Conservation (phyloP, 2,888 invertebrate genomes). For the Galerucella nymphaeae region DNA sequence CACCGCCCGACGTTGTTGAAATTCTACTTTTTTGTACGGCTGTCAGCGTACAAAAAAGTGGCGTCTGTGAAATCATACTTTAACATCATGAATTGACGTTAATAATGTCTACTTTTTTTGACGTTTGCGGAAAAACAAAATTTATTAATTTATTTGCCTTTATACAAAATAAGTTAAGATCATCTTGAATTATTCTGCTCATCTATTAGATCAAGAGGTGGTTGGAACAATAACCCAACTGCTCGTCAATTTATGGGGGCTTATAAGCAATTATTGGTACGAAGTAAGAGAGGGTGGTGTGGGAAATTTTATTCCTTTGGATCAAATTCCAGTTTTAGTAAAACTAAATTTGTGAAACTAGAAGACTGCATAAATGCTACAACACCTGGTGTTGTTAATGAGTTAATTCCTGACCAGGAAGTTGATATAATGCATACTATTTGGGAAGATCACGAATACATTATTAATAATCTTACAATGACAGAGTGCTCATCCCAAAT, state of each 20-base stretch:
- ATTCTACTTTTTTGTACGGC: too few relatives aligned
- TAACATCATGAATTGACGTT: too few relatives aligned
- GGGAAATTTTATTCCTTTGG: slow-evolving; percentile 4
- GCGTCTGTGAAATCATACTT: too few relatives aligned
- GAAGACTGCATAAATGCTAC: too few relatives aligned
- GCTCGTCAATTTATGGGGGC: slow-evolving; percentile 1
- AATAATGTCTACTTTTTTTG: too few relatives aligned
- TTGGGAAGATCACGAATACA: neutral
- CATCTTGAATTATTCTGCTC: neutral
- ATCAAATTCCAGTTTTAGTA: slow-evolving; percentile 2
- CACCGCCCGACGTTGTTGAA: too few relatives aligned
- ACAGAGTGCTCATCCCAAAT: slow-evolving; percentile 1
- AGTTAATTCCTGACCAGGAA: neutral
- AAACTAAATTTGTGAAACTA: neutral
- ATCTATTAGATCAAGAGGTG: neutral
- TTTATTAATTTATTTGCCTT: too few relatives aligned
- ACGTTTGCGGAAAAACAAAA: too few relatives aligned
- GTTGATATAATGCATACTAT: neutral
- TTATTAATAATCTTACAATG: slow-evolving; percentile 2
- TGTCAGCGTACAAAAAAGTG: too few relatives aligned
- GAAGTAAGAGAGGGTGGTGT: slow-evolving; percentile 4
- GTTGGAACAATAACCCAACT: neutral
- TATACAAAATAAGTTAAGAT: too few relatives aligned
- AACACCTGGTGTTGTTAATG: slow-evolving; percentile 1
- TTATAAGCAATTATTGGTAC: slow-evolving; percentile 2